Conservation (phyloP, 2,797 vertebrate genomes). For the Philypnodon macrostomus region DNA sequence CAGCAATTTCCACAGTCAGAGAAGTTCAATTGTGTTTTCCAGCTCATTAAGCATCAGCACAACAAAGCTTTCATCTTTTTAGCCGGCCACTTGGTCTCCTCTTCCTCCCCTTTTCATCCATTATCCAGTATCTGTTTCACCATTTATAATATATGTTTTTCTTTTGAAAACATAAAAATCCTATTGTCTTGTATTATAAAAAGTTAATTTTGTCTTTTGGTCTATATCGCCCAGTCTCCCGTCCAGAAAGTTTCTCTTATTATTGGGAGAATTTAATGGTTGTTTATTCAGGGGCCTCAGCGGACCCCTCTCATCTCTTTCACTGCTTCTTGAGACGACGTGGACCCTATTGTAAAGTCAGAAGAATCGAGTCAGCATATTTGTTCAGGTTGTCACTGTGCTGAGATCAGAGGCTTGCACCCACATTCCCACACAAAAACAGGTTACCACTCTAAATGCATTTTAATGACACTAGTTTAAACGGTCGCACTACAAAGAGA, state of each 20-base stretch:
- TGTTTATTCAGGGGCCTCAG: conserved; percentile 83
- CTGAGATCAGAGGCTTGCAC: conserved; percentile 58
- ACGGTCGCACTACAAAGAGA: no score
- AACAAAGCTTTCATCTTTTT: conserved; percentile 83
- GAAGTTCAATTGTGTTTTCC: conserved; percentile 87
- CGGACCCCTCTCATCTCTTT: conserved; percentile 76
- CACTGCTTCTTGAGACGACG: conserved; percentile 74
- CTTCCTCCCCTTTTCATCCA: conserved; percentile 50
- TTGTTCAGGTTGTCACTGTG: conserved; percentile 79
- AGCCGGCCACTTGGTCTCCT: conserved; percentile 61
- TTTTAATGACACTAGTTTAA: conserved; percentile 29
- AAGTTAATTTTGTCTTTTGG: conserved; percentile 30
- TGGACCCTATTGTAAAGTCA: conserved; percentile 78
- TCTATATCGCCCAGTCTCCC: conserved; percentile 31
- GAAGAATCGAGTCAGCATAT: conserved; percentile 78
- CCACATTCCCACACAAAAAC: conserved; percentile 44
- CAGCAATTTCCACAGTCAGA: conserved; percentile 86
- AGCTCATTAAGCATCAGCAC: conserved; percentile 83
- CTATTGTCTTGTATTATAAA: conserved; percentile 12
- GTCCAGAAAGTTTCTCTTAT: conserved; percentile 40
- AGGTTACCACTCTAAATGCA: conserved; percentile 27
- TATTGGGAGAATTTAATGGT: conserved; percentile 74
- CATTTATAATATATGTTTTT: conserved; percentile 36
- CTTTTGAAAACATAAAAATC: conserved; percentile 32
- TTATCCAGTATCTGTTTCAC: conserved; percentile 37